These are phyloP conservation scores for Tricholauxania praeusta DNA, from an alignment of 2,888 invertebrate species.

Conservation along the genomic window DNA sequence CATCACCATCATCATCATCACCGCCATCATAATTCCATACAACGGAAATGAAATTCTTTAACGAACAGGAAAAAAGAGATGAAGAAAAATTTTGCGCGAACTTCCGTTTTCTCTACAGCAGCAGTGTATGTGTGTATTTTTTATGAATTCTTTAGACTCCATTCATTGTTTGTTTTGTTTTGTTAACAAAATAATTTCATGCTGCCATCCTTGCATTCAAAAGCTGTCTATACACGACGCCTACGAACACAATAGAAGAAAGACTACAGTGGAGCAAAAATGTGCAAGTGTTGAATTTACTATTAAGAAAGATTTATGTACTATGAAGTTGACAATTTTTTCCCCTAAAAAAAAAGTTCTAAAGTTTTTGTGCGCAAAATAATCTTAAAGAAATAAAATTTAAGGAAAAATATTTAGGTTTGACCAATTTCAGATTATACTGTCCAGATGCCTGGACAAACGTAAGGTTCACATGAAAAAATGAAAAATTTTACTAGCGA, in stretches of 20 bases:
- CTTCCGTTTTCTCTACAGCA: slow-evolving; percentile 26
- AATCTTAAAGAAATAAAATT: no score
- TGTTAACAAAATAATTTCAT: slow-evolving; percentile 63
- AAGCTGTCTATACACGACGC: background rate
- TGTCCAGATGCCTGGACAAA: no score
- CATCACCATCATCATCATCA: background rate
- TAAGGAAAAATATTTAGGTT: no score
- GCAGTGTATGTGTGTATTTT: background rate
- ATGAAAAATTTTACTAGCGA: no score
- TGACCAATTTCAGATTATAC: no score
- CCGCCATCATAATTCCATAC: slow-evolving; percentile 22
- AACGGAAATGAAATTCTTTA: slow-evolving; percentile 60
- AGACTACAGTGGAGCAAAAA: background rate
- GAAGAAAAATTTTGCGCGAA: slow-evolving; percentile 27
- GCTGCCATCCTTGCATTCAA: slow-evolving; percentile 26
- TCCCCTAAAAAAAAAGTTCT: no score
- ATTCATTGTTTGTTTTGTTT: slow-evolving; percentile 49
- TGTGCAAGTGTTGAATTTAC: background rate
- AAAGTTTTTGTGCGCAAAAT: no score
- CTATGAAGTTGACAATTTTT: no score
- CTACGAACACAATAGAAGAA: background rate
- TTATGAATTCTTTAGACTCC: slow-evolving; percentile 36
- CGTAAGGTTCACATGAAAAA: no score
- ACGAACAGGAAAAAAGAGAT: slow-evolving; percentile 44
- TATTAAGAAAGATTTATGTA: no score